Evolutionary conservation across 1,140 invertebrate genomes (phyloP).

Genomic region (fruit fly (Drosophila melanogaster)): Release_6_plus_ISO1_MT NC_004354.4:12182501-12183000

Average conservation of each 20-base stretch:
- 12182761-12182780: too few relatives aligned
- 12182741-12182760: not conserved
- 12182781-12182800: too few relatives aligned
- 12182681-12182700: not conserved
- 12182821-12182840: not conserved
- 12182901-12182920: conserved; percentile 34
- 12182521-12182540: conserved; percentile 52
- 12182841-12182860: not conserved
- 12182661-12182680: not conserved
- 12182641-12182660: not conserved
- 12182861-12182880: not conserved
- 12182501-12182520: conserved; percentile 42
- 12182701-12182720: not conserved
- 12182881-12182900: conserved; percentile 13
- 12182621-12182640: conserved; percentile 9
- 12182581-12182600: conserved; percentile 51
- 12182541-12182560: conserved; percentile 59
- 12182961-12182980: conserved; percentile 37
- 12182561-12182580: conserved; percentile 55
- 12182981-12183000: conserved; percentile 17
- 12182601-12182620: conserved; percentile 22
- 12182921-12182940: conserved; percentile 39
- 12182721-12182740: not conserved
- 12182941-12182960: conserved; percentile 73
- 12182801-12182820: too few relatives aligned